These are phyloP conservation scores for Drosophila prosaltans DNA, from an alignment of 1,140 invertebrate genomes.

Conservation along the genomic window DNA sequence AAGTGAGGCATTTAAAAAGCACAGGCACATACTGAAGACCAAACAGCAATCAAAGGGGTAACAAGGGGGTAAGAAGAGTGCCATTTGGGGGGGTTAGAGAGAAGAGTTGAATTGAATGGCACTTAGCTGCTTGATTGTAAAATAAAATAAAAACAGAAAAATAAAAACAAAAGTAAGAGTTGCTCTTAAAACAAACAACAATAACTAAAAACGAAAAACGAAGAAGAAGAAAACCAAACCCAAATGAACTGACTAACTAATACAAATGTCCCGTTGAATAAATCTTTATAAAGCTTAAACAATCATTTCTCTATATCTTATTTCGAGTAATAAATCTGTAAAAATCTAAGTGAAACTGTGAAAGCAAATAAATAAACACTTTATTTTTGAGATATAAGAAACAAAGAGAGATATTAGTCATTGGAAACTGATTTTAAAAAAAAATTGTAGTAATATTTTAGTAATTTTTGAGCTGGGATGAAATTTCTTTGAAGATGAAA, in stretches of 20 bases:
- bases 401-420: too few relatives aligned
- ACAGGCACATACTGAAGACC: not conserved
- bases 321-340: too few relatives aligned
- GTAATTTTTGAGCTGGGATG: too few relatives aligned
- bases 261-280: not conserved
- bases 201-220: constrained; percentile 50
- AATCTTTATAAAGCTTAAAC: not conserved
- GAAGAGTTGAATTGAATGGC: constrained; percentile 64
- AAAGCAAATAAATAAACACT: too few relatives aligned
- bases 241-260: constrained; percentile 4
- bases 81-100: not conserved
- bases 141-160: constrained; percentile 56
- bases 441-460: too few relatives aligned
- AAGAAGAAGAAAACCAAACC: not conserved
- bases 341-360: too few relatives aligned
- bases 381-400: too few relatives aligned
- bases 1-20: constrained; percentile 68
- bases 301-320: too few relatives aligned
- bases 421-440: too few relatives aligned
- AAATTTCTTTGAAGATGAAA: too few relatives aligned
- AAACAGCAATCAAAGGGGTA: not conserved
- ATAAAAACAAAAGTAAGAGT: constrained; percentile 26
- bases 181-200: constrained; percentile 46
- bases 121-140: constrained; percentile 36
- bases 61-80: too few relatives aligned